These are phyloP conservation scores for Drosophila barbarae DNA, from an alignment of 2,888 invertebrate species.

Conservation along the genomic window DNA sequence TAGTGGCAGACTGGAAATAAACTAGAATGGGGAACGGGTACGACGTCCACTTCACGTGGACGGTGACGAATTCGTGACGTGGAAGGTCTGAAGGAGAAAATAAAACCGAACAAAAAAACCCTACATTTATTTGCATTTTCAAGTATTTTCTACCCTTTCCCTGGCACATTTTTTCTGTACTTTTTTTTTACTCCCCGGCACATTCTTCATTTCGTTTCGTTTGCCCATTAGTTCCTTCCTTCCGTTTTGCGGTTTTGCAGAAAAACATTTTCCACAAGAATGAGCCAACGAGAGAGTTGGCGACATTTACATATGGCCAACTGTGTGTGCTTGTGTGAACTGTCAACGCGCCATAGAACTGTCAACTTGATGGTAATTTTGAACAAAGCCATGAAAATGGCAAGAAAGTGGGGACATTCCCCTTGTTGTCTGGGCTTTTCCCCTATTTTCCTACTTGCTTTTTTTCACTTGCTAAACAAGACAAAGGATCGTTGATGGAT, in stretches of 20 bases:
- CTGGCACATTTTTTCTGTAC: background rate
- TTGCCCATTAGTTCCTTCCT: conserved; percentile 68
- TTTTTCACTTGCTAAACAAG: conserved; percentile 34
- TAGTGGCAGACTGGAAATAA: conserved; percentile 45
- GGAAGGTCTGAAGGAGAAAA: conserved; percentile 33
- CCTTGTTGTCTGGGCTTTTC: conserved; percentile 45
- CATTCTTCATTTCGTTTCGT: conserved; percentile 69
- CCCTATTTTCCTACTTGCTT: conserved; percentile 1
- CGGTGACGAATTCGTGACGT: conserved; percentile 71
- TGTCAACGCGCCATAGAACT: conserved; percentile 77
- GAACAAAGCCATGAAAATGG: conserved; percentile 71
- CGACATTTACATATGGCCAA: conserved; percentile 72
- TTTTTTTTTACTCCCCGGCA: conserved; percentile 25
- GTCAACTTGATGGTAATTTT: conserved; percentile 77
- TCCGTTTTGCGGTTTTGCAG: conserved; percentile 65
- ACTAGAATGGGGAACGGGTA: conserved; percentile 2
- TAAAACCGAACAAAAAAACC: conserved; percentile 51
- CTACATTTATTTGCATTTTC: conserved; percentile 75
- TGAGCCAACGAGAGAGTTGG: conserved; percentile 59
- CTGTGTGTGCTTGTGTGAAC: conserved; percentile 56
- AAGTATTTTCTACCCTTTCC: conserved; percentile 53
- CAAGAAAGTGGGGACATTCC: conserved; percentile 41
- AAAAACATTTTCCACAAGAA: conserved; percentile 71
- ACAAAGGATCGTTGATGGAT: conserved; percentile 72
- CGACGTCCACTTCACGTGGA: conserved; percentile 48